Conservation (phyloP, 2,797 vertebrate genomes). For the Ptychadena robeensis region DNA sequence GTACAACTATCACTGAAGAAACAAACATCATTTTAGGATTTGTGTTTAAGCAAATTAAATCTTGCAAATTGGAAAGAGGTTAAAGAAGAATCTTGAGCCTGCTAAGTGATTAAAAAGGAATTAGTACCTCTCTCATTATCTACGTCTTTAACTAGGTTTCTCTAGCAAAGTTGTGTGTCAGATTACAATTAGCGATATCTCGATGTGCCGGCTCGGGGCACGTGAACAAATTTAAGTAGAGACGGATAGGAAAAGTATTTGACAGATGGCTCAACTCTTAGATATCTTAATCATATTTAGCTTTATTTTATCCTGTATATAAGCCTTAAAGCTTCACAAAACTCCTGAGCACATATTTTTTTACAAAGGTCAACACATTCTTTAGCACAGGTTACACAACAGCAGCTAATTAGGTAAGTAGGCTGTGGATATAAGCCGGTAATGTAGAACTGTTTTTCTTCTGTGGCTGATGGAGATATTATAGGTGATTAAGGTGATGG, state of each 20-base stretch:
- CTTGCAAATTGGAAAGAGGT: not conserved
- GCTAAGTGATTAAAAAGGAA: slow-evolving; percentile 15
- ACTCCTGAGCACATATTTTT: slow-evolving; percentile 3
- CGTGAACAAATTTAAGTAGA: slow-evolving; percentile 23
- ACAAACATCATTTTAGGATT: not conserved
- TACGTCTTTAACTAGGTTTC: slow-evolving; percentile 23
- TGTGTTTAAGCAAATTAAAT: not conserved
- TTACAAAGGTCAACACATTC: slow-evolving; percentile 22
- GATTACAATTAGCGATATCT: slow-evolving; percentile 29
- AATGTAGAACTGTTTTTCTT: not conserved
- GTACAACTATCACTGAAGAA: not conserved
- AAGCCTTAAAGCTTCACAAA: slow-evolving; percentile 26
- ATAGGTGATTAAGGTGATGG: not conserved
- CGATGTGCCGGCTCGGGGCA: slow-evolving; percentile 31
- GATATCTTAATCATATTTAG: slow-evolving; percentile 37
- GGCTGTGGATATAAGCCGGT: not conserved
- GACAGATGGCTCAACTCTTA: slow-evolving; percentile 30
- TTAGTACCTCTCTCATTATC: slow-evolving; percentile 15
- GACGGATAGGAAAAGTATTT: slow-evolving; percentile 34
- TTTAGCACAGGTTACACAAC: not conserved
- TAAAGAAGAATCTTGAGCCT: not conserved
- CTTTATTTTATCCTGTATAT: not conserved
- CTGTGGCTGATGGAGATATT: not conserved
- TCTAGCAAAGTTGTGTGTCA: not conserved
- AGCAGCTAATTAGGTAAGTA: not conserved